These are phyloP conservation scores for Dreissena rostriformis DNA, from an alignment of 1,140 invertebrate species.

Conservation along the genomic window DNA sequence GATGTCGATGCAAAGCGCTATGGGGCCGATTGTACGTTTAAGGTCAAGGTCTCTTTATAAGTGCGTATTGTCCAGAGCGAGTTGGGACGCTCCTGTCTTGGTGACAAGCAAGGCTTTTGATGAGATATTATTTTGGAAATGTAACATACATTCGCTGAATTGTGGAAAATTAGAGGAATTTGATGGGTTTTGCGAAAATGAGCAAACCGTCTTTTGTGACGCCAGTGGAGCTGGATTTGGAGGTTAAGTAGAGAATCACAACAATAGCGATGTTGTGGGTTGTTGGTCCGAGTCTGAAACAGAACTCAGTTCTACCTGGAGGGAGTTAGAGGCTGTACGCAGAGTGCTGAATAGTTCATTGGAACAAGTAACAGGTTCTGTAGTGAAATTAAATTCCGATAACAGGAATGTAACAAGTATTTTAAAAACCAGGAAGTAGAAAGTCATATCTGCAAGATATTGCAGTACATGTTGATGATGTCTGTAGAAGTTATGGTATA, in stretches of 20 bases:
- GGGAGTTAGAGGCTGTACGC: constrained; percentile 8
- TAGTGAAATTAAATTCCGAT: constrained; percentile 5
- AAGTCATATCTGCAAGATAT: constrained; percentile 33
- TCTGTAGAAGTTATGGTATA: constrained; percentile 23
- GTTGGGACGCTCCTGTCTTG: constrained; percentile 18
- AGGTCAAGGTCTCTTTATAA: constrained; percentile 34
- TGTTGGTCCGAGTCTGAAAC: constrained; percentile 14
- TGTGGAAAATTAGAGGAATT: not conserved
- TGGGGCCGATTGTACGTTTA: constrained; percentile 28
- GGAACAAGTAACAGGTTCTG: not conserved
- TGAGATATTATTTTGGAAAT: constrained; percentile 26
- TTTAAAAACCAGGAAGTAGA: not conserved
- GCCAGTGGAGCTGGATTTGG: constrained; percentile 3
- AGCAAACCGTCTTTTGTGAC: constrained; percentile 1
- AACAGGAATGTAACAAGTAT: constrained; percentile 21
- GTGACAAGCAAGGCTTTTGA: constrained; percentile 1
- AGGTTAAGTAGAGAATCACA: not conserved
- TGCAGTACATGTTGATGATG: constrained; percentile 8
- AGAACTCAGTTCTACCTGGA: constrained; percentile 9
- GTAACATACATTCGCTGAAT: constrained; percentile 11
- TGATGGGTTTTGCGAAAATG: constrained; percentile 7
- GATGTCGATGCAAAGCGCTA: constrained; percentile 23
- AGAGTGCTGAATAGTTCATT: not conserved
- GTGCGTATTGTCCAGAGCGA: constrained; percentile 2
- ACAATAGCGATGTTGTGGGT: constrained; percentile 9